These are phyloP conservation scores for Cheilosia scutellata DNA, from an alignment of 2,888 invertebrate genomes.

Conservation along the genomic window DNA sequence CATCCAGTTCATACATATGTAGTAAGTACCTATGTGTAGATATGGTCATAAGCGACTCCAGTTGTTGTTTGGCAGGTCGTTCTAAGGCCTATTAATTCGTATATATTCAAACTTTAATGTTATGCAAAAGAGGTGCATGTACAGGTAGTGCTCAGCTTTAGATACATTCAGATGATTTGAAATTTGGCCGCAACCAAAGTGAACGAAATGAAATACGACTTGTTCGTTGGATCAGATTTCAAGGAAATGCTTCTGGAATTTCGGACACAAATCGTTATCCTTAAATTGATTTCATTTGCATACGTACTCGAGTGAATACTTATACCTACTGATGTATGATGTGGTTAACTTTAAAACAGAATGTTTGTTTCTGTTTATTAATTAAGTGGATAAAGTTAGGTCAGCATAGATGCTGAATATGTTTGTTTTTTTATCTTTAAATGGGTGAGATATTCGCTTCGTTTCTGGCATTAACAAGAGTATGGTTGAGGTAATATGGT, in stretches of 20 bases:
- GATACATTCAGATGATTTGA: slow-evolving; percentile 64
- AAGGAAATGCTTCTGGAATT: slow-evolving; percentile 65
- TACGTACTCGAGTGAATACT: slow-evolving; percentile 12
- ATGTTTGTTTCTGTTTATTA: slow-evolving; percentile 12
- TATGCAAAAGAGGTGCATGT: slow-evolving; percentile 68
- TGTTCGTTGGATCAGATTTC: slow-evolving; percentile 67
- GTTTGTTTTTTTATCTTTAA: not conserved
- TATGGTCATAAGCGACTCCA: slow-evolving; percentile 17
- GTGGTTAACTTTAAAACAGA: slow-evolving; percentile 24
- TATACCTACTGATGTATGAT: slow-evolving; percentile 2
- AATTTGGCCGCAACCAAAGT: slow-evolving; percentile 44
- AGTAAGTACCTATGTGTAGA: slow-evolving; percentile 5
- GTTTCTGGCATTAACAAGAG: too few relatives aligned
- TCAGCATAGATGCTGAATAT: not conserved
- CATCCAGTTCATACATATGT: slow-evolving; percentile 43
- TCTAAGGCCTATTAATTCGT: slow-evolving; percentile 63
- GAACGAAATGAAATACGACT: slow-evolving; percentile 64
- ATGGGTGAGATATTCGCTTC: too few relatives aligned
- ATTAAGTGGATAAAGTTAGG: slow-evolving; percentile 41
- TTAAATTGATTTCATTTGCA: slow-evolving; percentile 68
- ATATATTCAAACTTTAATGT: slow-evolving; percentile 57
- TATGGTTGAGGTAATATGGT: too few relatives aligned
- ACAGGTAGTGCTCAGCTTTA: slow-evolving; percentile 29
- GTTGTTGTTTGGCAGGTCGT: slow-evolving; percentile 50
- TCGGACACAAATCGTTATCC: slow-evolving; percentile 67